These are phyloP conservation scores for Lamproptera curius DNA, from an alignment of 2,888 invertebrate species.

Conservation along the genomic window DNA sequence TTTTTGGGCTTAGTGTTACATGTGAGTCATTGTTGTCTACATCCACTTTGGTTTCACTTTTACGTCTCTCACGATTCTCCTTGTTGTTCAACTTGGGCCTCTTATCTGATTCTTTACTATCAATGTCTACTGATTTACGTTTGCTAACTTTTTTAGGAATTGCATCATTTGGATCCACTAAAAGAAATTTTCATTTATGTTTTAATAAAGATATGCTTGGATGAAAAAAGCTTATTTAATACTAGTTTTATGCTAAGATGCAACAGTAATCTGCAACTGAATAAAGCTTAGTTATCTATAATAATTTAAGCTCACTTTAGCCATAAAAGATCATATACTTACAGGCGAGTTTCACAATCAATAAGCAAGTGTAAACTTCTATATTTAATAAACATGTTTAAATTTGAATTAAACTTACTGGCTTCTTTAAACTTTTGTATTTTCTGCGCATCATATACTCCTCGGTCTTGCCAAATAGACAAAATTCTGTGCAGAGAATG, in stretches of 20 bases:
- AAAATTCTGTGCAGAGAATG: slow-evolving; percentile 89
- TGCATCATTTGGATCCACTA: slow-evolving; percentile 66
- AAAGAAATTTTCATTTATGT: too few relatives aligned
- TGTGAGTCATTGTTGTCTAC: slow-evolving; percentile 87
- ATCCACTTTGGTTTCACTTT: slow-evolving; percentile 72
- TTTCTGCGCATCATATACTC: slow-evolving; percentile 89
- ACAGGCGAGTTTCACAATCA: too few relatives aligned
- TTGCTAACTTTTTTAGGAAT: slow-evolving; percentile 50
- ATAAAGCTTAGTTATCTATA: too few relatives aligned
- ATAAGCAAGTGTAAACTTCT: neutral
- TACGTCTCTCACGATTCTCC: slow-evolving; percentile 49
- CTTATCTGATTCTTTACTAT: slow-evolving; percentile 55
- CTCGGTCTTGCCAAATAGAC: slow-evolving; percentile 95
- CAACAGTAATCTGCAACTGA: too few relatives aligned
- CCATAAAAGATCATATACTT: too few relatives aligned
- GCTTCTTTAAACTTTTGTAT: slow-evolving; percentile 88
- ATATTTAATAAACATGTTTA: neutral
- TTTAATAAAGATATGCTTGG: too few relatives aligned
- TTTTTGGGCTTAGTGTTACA: slow-evolving; percentile 86
- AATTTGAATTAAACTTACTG: slow-evolving; percentile 40
- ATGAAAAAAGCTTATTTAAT: too few relatives aligned
- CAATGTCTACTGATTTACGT: slow-evolving; percentile 51
- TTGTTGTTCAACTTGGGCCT: slow-evolving; percentile 46
- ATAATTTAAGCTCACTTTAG: too few relatives aligned
- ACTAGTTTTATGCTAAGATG: too few relatives aligned